Conservation (phyloP, 2,888 invertebrate species). For the Cecidostiba fungosa region DNA sequence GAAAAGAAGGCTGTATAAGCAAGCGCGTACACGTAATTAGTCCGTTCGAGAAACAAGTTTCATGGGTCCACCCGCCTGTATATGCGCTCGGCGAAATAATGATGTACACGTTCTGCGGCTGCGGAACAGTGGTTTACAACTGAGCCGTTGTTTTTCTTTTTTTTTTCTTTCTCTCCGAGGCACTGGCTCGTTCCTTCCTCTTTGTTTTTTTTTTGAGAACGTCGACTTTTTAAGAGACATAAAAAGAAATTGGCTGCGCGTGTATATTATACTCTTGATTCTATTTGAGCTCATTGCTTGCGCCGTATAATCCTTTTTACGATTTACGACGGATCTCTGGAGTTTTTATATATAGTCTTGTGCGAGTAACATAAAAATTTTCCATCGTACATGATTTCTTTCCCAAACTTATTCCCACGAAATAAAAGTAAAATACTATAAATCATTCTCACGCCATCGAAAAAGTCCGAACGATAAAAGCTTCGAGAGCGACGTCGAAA, state of each 20-base stretch:
- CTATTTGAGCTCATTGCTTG: conserved; percentile 27
- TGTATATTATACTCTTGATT: conserved; percentile 3
- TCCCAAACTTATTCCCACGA: neutral
- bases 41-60: conserved; percentile 59
- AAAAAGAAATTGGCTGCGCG: neutral
- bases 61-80: neutral
- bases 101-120: conserved; percentile 27
- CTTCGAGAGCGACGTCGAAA: conserved; percentile 5
- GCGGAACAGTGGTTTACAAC: conserved; percentile 37
- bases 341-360: too few species aligned
- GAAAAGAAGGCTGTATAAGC: neutral
- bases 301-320: neutral
- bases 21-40: conserved; percentile 47
- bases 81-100: conserved; percentile 39
- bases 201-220: conserved; percentile 1
- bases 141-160: neutral
- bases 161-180: too few species aligned
- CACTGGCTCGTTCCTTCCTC: neutral
- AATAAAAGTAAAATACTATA: neutral
- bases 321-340: neutral
- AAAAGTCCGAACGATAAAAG: neutral
- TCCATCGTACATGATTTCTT: neutral
- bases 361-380: neutral
- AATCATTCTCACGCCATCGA: neutral
- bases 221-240: neutral